These are phyloP conservation scores for Thecophora atra DNA, from an alignment of 2,888 invertebrate species.

Conservation along the genomic window DNA sequence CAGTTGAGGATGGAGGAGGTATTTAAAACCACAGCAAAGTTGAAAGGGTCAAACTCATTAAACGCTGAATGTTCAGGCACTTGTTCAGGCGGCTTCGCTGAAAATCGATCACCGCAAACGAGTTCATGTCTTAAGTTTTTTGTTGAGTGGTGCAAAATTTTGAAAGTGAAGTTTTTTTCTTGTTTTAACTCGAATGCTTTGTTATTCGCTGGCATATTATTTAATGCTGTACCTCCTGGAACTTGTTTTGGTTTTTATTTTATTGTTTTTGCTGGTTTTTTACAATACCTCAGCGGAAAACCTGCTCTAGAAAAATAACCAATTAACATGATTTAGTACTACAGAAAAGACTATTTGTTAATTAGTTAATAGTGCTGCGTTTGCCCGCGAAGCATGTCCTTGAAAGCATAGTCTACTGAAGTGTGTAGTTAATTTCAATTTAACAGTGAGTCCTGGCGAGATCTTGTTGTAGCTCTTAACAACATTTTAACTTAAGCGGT, in stretches of 20 bases:
- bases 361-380: slow-evolving; percentile 6
- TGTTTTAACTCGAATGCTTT: slow-evolving; percentile 22
- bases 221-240: neutral
- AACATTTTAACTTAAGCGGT: neutral
- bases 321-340: slow-evolving; percentile 1
- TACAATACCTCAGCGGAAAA: neutral
- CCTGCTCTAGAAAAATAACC: neutral
- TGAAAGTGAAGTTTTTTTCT: neutral
- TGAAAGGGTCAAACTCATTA: slow-evolving; percentile 12
- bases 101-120: neutral
- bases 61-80: neutral
- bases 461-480: slow-evolving; percentile 11
- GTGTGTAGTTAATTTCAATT: neutral
- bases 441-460: neutral
- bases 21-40: slow-evolving; percentile 1
- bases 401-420: neutral
- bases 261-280: neutral
- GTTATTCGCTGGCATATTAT: slow-evolving; percentile 15
- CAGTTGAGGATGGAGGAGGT: neutral
- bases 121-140: slow-evolving; percentile 24
- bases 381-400: neutral
- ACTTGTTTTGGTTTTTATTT: slow-evolving; percentile 34
- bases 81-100: neutral
- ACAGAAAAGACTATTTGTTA: neutral
- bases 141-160: slow-evolving; percentile 34